These are phyloP conservation scores for Thysanoteuthis rhombus DNA, from an alignment of 2,888 invertebrate species.

Conservation along the genomic window DNA sequence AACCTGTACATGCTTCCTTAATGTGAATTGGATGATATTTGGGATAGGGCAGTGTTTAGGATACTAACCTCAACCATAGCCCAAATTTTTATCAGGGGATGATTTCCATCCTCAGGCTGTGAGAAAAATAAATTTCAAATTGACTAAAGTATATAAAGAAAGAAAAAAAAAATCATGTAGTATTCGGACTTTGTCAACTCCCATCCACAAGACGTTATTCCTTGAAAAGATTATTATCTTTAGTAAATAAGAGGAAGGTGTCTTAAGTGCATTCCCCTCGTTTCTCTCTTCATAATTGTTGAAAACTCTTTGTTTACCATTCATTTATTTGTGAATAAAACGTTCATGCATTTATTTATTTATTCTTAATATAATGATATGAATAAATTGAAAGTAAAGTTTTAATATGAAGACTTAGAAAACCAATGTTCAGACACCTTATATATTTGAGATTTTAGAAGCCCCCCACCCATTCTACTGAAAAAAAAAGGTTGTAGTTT, in stretches of 20 bases:
- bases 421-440: background rate
- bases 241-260: background rate
- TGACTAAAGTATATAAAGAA: background rate
- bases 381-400: background rate
- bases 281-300: background rate
- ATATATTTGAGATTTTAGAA: background rate
- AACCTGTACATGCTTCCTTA: too few relatives aligned
- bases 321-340: background rate
- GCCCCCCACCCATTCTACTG: too few relatives aligned
- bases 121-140: background rate
- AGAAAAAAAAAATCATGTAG: background rate
- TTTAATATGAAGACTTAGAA: background rate
- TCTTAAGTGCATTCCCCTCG: background rate
- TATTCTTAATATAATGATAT: background rate
- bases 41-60: too few relatives aligned
- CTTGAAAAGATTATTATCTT: background rate
- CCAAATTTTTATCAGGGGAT: conserved; percentile 12
- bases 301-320: background rate
- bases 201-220: background rate
- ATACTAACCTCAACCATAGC: too few relatives aligned
- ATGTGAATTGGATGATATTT: too few relatives aligned
- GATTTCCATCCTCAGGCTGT: background rate
- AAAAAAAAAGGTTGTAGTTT: too few relatives aligned
- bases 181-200: background rate
- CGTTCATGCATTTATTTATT: too few relatives aligned